Conservation (phyloP, 2,113 vertebrate species). For the Delphinapterus leucas region DNA sequence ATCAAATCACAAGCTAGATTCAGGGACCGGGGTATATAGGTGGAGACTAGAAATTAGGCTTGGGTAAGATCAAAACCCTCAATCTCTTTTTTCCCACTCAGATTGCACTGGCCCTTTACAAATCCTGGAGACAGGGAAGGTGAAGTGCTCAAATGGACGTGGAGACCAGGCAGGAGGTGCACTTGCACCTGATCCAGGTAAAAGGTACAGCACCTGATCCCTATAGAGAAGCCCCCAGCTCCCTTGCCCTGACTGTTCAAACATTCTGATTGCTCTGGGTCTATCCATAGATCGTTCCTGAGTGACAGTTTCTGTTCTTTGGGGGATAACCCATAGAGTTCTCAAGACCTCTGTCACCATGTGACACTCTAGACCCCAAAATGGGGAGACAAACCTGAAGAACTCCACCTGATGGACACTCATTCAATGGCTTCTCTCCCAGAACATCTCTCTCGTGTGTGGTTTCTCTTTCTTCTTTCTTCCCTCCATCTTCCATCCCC, state of each 20-base stretch:
- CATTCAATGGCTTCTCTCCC: too few species aligned
- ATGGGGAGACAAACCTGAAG: background rate
- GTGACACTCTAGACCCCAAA: background rate
- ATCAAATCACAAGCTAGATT: background rate
- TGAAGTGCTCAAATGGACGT: background rate
- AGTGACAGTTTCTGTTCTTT: background rate
- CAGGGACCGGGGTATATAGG: background rate
- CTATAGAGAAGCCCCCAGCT: background rate
- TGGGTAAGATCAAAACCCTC: background rate
- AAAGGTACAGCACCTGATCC: background rate
- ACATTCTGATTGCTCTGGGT: background rate
- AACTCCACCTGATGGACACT: fast-evolving
- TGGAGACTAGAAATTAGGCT: background rate
- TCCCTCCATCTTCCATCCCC: background rate
- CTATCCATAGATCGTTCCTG: background rate
- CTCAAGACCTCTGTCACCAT: background rate
- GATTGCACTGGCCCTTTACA: background rate
- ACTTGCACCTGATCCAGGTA: background rate
- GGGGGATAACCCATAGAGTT: background rate
- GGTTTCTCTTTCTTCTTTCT: background rate
- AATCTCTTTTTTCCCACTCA: background rate
- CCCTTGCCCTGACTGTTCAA: background rate
- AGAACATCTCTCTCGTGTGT: fast-evolving
- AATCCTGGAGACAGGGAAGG: background rate
- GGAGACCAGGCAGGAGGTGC: background rate